Base-by-base conservation (phyloP, 2,797 vertebrate species). In the Gadopsis bispinosus region DNA sequence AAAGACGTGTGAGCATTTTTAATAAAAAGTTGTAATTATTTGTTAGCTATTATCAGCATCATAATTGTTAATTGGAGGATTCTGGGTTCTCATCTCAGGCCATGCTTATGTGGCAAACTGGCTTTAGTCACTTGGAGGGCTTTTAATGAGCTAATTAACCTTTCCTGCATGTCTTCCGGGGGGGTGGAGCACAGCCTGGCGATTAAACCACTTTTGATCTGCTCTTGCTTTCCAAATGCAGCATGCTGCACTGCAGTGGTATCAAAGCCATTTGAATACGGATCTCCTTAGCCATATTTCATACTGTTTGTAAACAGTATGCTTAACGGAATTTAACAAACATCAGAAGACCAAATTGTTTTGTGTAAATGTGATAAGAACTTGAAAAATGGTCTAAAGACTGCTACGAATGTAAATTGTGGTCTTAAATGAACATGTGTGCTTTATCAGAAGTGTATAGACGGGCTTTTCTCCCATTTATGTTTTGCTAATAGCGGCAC, bases 91-190 rank as follows among this genome's bases (percentile, higher is more conserved):
- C 20, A 43, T 77, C 62, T 86, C 66, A 61, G 63, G 67, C 83
- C 20, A 16, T 76, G 67, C 83, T 69, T 71, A 47, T 72, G 26
- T 84, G 73, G 63, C 74, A 59, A 81, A 89, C 87, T 66, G 66
- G 75, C 89, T 89, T 88, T 83, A 83, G 70, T 91, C 84, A 77
- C 77, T 90, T 67, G 81, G 86, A 85, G 90, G 84, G 86, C 87
- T 89, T 88, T 86, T 90, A 84, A 91, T 75, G 73, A 92, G 89
- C 89, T 90, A 83, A 92, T 92, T 77, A 90, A 92, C 91, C 89
- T 89, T 91, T 88, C 75, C 81, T 83, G 88, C 86, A 89, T 71
- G 93, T 93, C 90, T 94, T 95, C 92, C 92, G 87, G 75, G 83
- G 83, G 85, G 87, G 79, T 79, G 84, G 85, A 87, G 90, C 83